Evolutionary conservation across 1,140 invertebrate genomes (phyloP).

Genomic region (Diorhabda sublineata): DNA sequence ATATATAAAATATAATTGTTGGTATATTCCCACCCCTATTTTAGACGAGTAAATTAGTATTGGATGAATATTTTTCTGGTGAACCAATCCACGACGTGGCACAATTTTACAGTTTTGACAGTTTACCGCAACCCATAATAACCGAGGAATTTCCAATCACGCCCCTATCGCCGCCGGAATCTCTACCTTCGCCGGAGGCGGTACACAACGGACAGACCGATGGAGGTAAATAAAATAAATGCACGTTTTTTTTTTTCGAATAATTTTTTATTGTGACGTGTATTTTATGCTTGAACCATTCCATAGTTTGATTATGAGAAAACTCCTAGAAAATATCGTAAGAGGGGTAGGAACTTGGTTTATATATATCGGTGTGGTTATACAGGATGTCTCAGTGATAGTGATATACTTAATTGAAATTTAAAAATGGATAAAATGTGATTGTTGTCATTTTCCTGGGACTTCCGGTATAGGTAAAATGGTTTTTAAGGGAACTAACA

Average conservation of each 20-base stretch:
- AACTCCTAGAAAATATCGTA: not conserved
- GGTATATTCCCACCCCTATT: not conserved
- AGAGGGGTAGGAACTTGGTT: not conserved
- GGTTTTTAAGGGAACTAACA: no score
- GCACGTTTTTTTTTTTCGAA: no score
- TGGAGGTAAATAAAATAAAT: conserved; percentile 35
- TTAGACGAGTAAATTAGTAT: conserved; percentile 77
- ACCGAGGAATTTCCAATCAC: conserved; percentile 26
- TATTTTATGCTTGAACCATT: not conserved
- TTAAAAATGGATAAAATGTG: no score
- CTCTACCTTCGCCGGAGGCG: conserved; percentile 34
- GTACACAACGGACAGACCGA: conserved; percentile 41
- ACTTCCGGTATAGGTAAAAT: no score
- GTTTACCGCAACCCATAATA: conserved; percentile 40
- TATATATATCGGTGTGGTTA: no score
- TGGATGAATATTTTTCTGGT: conserved; percentile 77
- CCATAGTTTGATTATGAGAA: not conserved
- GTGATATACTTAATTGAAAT: no score
- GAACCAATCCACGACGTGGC: conserved; percentile 52
- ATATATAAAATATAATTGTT: no score
- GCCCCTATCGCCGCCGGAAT: conserved; percentile 41
- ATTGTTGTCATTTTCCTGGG: no score
- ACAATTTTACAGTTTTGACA: conserved; percentile 54
- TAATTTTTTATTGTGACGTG: not conserved
- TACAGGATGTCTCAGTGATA: no score